Percentiles rank a stretch among this genome's conserved stretches.
Conservation (phyloP, 2,797 vertebrate genomes). For the Tachyglossus aculeatus region DNA sequence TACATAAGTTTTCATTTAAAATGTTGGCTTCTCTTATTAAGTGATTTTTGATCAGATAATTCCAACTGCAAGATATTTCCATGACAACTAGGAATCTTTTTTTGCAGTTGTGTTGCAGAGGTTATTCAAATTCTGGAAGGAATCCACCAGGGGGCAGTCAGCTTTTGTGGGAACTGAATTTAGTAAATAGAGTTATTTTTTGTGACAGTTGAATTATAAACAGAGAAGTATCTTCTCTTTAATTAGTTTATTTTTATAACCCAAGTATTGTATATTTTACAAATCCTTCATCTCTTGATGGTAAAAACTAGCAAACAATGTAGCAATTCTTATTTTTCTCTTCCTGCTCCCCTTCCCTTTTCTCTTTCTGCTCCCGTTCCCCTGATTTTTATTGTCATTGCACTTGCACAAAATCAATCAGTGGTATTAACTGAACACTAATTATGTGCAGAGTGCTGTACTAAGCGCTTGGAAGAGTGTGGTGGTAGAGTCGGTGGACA, state of each 20-base stretch:
- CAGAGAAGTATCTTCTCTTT: background rate
- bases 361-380: too few relatives aligned
- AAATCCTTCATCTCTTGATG: too few relatives aligned
- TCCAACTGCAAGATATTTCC: background rate
- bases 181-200: rapidly evolving
- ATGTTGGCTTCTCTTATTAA: background rate
- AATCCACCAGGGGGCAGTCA: conserved; percentile 79
- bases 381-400: too few relatives aligned
- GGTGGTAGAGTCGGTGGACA: too few relatives aligned
- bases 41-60: conserved; percentile 24
- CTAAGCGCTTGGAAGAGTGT: too few relatives aligned
- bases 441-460: too few relatives aligned
- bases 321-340: background rate
- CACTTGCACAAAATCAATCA: too few relatives aligned
- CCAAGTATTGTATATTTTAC: rapidly evolving
- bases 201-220: background rate
- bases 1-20: too few relatives aligned
- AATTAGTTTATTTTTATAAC: background rate
- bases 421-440: too few relatives aligned
- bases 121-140: background rate
- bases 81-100: background rate
- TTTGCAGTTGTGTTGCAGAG: background rate
- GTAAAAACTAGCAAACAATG: conserved; percentile 1
- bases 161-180: conserved; percentile 55
- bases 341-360: too few relatives aligned